A percentile compares a stretch with the other conserved stretches of the same genome.
These are phyloP conservation scores for Genyomyrus donnyi DNA, from an alignment of 2,113 vertebrate genomes.

Conservation along the genomic window DNA sequence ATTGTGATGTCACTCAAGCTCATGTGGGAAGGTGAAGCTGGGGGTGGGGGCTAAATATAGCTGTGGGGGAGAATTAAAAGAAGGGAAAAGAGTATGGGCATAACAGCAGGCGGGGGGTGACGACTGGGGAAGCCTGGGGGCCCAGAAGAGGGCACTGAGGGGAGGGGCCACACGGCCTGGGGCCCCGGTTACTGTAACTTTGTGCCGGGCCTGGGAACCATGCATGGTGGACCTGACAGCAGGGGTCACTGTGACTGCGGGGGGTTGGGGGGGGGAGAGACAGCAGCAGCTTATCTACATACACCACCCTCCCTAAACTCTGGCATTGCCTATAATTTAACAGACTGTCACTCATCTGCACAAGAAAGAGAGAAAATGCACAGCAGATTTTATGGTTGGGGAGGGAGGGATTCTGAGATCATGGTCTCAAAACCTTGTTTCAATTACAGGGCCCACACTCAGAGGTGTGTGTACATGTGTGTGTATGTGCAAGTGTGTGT, in stretches of 20 bases:
- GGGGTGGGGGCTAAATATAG: not conserved
- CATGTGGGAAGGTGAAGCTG: not conserved
- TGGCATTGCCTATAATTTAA: not conserved
- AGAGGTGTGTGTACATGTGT: not conserved
- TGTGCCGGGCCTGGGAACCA: not conserved
- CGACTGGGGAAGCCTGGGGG: not conserved
- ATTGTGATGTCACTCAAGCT: not conserved
- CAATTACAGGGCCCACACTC: slow-evolving; percentile 59
- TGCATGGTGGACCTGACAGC: too few species aligned
- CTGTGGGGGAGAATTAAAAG: not conserved
- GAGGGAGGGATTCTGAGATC: slow-evolving; percentile 52
- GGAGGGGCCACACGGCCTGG: not conserved
- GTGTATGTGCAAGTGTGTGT: slow-evolving; percentile 10
- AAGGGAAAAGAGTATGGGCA: not conserved
- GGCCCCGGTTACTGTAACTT: not conserved
- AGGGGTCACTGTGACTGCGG: not conserved
- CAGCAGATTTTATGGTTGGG: not conserved
- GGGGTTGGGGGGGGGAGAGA: not conserved
- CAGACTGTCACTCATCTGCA: not conserved
- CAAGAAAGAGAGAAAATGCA: not conserved
- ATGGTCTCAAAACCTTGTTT: slow-evolving; percentile 62
- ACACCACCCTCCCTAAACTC: not conserved
- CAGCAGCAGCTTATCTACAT: not conserved
- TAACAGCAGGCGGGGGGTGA: not conserved
- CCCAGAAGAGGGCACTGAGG: not conserved